Conservation (phyloP, 1,140 invertebrate genomes). For the Leptonema lineaticorne region DNA sequence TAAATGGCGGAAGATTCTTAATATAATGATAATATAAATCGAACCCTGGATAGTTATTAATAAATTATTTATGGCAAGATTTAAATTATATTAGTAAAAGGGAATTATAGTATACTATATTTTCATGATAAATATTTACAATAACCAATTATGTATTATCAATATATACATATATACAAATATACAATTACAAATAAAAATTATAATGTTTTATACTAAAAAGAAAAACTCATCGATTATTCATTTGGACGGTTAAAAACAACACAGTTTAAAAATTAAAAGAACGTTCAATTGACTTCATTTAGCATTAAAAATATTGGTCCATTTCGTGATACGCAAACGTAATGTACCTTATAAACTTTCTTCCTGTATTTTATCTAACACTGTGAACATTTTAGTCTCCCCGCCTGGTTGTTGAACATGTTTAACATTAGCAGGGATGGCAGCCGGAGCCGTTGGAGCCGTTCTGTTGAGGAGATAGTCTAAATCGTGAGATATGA, state of each 20-base stretch:
- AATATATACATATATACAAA: too few species aligned
- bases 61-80: too few species aligned
- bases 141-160: too few species aligned
- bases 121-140: too few species aligned
- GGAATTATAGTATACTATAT: too few species aligned
- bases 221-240: too few species aligned
- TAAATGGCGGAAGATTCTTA: too few species aligned
- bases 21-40: too few species aligned
- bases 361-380: conserved; percentile 41
- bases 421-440: conserved; percentile 48
- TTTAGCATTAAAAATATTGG: background rate
- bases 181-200: too few species aligned
- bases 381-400: conserved; percentile 27
- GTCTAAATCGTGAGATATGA: conserved; percentile 73
- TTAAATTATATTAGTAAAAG: too few species aligned
- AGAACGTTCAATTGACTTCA: conserved; percentile 17
- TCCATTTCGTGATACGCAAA: conserved; percentile 16
- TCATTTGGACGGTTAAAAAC: background rate
- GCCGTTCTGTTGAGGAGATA: conserved; percentile 68
- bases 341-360: conserved; percentile 31
- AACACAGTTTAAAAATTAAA: background rate
- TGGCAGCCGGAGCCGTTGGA: conserved; percentile 41
- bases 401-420: conserved; percentile 44
- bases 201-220: too few species aligned
- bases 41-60: too few species aligned